Conservation (phyloP, 2,113 vertebrate genomes). For the Hoplias malabaricus region DNA sequence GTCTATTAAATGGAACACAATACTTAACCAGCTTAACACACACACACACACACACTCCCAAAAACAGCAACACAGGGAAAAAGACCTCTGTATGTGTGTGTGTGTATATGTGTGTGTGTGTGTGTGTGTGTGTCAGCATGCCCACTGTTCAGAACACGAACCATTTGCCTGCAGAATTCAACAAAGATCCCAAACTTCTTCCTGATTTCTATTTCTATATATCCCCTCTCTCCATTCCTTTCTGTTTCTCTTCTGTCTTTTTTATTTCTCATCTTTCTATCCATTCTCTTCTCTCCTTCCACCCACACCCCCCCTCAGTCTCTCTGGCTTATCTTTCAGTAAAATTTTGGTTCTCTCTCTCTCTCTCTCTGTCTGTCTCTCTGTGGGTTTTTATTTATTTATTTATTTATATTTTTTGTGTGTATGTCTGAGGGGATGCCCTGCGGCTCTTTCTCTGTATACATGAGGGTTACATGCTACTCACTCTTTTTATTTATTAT, state of each 20-base stretch:
- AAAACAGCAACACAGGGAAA: background rate
- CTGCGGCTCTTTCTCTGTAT: constrained; percentile 15
- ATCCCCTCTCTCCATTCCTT: background rate
- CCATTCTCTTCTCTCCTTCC: background rate
- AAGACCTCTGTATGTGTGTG: background rate
- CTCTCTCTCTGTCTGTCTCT: background rate
- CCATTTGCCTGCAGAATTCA: background rate
- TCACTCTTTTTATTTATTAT: background rate
- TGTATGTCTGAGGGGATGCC: background rate
- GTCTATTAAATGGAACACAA: constrained; percentile 7
- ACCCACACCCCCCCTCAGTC: too few species aligned
- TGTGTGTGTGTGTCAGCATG: constrained; percentile 7
- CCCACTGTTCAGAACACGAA: too few species aligned
- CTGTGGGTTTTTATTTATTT: too few species aligned
- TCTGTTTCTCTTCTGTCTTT: background rate
- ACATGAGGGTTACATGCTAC: background rate
- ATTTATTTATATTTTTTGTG: too few species aligned
- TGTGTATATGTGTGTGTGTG: background rate
- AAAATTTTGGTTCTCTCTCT: too few species aligned
- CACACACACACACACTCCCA: background rate
- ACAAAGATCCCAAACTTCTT: too few species aligned
- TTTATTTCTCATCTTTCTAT: too few species aligned
- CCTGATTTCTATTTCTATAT: background rate
- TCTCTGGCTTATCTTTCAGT: too few species aligned
- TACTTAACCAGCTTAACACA: constrained; percentile 4